Base-by-base conservation (phyloP, 1,140 invertebrate species). In the Gryllus bimaculatus region DNA sequence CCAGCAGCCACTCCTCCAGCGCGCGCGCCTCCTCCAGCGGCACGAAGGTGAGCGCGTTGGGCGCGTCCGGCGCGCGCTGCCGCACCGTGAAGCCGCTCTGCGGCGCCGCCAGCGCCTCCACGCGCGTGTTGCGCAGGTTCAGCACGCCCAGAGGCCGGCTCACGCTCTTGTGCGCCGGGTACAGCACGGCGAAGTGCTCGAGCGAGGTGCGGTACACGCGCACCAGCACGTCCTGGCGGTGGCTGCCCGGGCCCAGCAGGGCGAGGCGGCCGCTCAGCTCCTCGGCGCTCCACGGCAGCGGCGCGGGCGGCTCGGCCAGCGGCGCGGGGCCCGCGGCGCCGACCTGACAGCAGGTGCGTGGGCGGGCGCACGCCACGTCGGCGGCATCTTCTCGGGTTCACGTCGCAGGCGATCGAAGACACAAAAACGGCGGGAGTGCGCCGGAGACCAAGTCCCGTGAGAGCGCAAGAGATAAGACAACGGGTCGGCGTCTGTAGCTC, bases 171-270 rank as follows among this genome's bases (percentile, higher is more conserved):
- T 90, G 89, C 18, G 10, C 54, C 6, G 91, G 91, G 80, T 91
- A 91, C 47, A 91, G 88, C 0, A 91, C 90, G 0, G 90, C 90
- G 82, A 92, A 92, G 82, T 92, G 91, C 82, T 91, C 91, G 78
- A 90, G 84, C 48, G 90, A 90, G 3, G 91, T 91, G 66, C 89
- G 87, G 83, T 92, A 92, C 10, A 91, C 90, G 80, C 90, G 90
- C 54, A 91, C 90, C 81, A 91, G 87, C 0, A 91, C 89, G 80
- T 88, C 86, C 84, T 91, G 90, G 7, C 88, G 86, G 77, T 89
- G 86, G 18, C 10, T 18, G 76, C 87, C 88, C 21, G 89, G 88
- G 0, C 89, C 87, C 15, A 91, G 79, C 8, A 92, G 84, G 77
- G 87, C 89, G 86, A 91, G 87, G 82, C 89, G 88, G 3, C 91